Conservation (phyloP, 2,113 vertebrate species). For the Porphyrio hochstetteri region DNA sequence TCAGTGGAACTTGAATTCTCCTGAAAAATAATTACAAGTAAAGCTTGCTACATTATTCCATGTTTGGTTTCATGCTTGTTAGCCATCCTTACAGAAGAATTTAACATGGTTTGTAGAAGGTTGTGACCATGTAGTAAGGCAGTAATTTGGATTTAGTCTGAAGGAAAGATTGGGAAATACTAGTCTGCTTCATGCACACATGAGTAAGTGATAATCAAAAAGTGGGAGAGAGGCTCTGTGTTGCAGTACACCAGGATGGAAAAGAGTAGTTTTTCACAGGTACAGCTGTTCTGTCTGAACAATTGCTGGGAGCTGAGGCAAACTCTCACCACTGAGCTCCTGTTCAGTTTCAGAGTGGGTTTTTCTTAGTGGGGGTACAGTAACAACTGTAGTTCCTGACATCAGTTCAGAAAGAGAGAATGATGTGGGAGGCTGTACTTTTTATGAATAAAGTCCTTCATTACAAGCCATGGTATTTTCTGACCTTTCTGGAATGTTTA, state of each 20-base stretch:
- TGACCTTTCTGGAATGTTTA: background rate
- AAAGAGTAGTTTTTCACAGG: background rate
- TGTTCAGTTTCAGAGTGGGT: background rate
- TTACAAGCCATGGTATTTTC: background rate
- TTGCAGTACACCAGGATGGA: background rate
- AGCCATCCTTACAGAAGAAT: background rate
- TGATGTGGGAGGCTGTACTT: background rate
- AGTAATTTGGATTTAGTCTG: background rate
- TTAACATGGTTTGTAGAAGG: background rate
- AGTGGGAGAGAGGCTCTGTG: background rate
- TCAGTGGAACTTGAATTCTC: background rate
- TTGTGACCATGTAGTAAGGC: background rate
- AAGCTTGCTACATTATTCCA: background rate
- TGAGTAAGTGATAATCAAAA: background rate
- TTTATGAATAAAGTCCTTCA: background rate
- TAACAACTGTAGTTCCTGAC: background rate
- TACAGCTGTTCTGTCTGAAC: background rate
- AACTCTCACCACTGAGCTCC: background rate
- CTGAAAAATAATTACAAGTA: background rate
- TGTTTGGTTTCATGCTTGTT: background rate
- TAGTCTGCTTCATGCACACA: too few relatives aligned
- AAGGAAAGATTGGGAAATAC: background rate
- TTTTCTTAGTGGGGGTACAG: background rate
- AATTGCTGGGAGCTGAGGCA: background rate
- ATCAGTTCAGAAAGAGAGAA: background rate